Base-by-base conservation (phyloP, 2,888 invertebrate genomes). In the Epirrhoe alternata region DNA sequence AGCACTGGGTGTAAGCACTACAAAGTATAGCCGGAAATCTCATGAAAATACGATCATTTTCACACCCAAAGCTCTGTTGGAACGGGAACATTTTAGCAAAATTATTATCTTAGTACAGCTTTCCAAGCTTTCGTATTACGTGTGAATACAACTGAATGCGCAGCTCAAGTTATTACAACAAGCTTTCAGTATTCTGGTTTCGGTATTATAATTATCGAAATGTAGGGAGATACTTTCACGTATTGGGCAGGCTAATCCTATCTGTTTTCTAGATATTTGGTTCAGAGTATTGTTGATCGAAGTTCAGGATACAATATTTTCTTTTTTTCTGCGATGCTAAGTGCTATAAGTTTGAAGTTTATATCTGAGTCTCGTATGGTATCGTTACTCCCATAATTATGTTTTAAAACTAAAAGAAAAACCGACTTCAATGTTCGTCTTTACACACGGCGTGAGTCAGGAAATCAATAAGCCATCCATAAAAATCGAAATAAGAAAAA, bases 31-130 rank as follows among this genome's bases (percentile, higher is more conserved):
- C 31, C 57, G 53, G 54, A 54, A 64, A 68, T 68, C 68, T 61
- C 64, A 54, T 68, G 67, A 68, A 64, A 61, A 68, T 64, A 68
- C 68, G 68, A 68, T 68, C 53, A 68, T 68, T 61, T 68, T 64
- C 64, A 50, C 45, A 50, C 57, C 55, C 49, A 68, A 68, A 68
- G 68, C 68, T 64, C 61, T 68, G 68, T 61, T 57, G 57, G 61
- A 51, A 60, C 52, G 63, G 45, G 59, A 68, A 57, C 68, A 57
- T 57, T 68, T 61, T 54, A 68, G 64, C 47, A 68, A 68, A 68
- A 64, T 68, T 68, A 68, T 68, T 68, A 64, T 68, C 68, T 61
- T 61, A 61, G 64, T 68, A 64, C 61, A 61, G 64, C 68, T 67
- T 60, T 59, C 55, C 56, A 64, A 53, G 63, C 63, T 67, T 58